Percentiles rank a stretch among this genome's conserved stretches.
Conservation (phyloP, 2,113 vertebrate species). For the Gorsachius goisagi region DNA sequence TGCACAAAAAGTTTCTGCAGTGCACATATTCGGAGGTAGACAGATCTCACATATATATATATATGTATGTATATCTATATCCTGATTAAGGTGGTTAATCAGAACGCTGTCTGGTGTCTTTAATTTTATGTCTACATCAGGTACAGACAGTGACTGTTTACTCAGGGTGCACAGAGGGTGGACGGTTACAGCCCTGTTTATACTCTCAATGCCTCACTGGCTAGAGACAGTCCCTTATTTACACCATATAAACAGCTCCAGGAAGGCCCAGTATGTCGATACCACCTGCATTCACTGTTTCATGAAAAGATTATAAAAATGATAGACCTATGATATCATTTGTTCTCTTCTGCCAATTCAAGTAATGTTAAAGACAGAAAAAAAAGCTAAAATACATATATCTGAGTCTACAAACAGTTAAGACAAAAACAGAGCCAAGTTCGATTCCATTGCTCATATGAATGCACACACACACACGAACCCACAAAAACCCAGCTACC, state of each 20-base stretch:
- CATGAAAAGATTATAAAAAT: background rate
- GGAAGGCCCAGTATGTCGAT: background rate
- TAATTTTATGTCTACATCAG: background rate
- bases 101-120: constrained; percentile 1
- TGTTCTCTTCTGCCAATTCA: background rate
- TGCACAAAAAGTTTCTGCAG: constrained; percentile 34
- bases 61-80: background rate
- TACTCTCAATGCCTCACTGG: background rate
- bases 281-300: background rate
- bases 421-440: background rate
- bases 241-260: background rate
- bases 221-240: background rate
- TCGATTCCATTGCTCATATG: background rate
- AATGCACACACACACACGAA: background rate
- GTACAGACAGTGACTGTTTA: background rate
- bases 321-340: background rate
- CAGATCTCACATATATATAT: constrained; percentile 41
- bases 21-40: constrained; percentile 72
- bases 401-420: background rate
- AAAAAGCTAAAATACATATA: background rate
- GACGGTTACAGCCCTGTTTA: background rate
- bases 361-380: background rate
- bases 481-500: background rate
- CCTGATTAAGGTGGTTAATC: background rate
- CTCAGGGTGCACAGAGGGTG: background rate